phyloP scores from a whole-genome alignment of 2,888 invertebrate genomes.

The Xestia sexstrigata region DNA sequence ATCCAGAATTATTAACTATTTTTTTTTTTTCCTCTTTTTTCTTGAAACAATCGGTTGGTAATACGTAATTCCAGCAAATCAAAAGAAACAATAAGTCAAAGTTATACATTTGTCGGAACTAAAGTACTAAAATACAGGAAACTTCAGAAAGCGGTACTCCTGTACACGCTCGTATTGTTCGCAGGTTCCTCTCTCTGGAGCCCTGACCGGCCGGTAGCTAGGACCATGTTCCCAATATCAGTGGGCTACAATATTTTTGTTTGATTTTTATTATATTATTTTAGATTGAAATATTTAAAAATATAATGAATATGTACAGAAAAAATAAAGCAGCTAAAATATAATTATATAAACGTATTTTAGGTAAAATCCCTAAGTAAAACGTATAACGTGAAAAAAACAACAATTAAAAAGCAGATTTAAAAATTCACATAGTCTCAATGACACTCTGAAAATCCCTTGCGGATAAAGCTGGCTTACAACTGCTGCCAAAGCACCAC shows the following conservation, averaged over 20 bases:
- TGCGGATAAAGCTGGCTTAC: constrained; percentile 28
- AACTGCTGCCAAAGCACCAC: constrained; percentile 36
- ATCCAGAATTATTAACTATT: not conserved
- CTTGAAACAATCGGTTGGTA: not conserved
- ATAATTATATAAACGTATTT: not conserved
- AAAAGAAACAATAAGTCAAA: not conserved
- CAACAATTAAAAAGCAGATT: constrained; percentile 4
- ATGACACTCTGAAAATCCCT: constrained; percentile 39
- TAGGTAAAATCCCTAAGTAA: not conserved
- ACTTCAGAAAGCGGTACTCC: no score
- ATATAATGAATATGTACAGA: not conserved
- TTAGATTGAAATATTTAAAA: no score
- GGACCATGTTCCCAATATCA: no score
- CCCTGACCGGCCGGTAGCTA: no score
- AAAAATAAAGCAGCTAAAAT: not conserved
- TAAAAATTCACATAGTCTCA: constrained; percentile 20
- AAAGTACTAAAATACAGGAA: not conserved
- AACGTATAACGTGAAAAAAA: not conserved
- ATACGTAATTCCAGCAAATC: not conserved
- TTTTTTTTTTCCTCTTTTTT: no score
- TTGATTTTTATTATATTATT: no score
- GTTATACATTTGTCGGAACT: not conserved
- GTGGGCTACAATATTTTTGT: no score
- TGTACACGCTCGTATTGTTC: no score
- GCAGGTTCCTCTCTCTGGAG: no score